Conservation (phyloP, 1,140 invertebrate genomes). For the Triops cancriformis region DNA sequence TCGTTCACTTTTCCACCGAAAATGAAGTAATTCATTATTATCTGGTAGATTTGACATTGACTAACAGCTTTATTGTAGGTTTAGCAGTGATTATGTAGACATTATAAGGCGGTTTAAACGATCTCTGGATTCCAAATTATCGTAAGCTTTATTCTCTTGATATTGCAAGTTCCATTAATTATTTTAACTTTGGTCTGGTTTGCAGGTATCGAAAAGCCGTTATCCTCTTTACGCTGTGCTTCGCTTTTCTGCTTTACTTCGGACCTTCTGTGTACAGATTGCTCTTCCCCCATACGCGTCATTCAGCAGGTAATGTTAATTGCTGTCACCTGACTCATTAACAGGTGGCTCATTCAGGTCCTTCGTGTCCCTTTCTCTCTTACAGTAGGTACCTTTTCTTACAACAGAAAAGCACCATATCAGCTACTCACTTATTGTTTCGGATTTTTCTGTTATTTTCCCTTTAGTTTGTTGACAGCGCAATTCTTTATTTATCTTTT, state of each 20-base stretch:
- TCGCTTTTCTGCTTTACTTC: conserved; percentile 54
- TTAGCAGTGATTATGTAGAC: background rate
- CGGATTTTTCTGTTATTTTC: too few relatives aligned
- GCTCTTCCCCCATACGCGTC: conserved; percentile 44
- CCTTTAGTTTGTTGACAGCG: too few relatives aligned
- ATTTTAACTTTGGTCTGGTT: conserved; percentile 38
- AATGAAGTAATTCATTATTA: background rate
- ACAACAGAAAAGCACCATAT: too few relatives aligned
- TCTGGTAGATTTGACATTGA: background rate
- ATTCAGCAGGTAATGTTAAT: conserved; percentile 46
- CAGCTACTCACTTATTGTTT: too few relatives aligned
- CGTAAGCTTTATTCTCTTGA: conserved; percentile 28
- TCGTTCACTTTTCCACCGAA: background rate
- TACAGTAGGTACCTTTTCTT: too few relatives aligned
- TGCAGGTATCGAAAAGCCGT: conserved; percentile 51
- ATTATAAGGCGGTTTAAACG: background rate
- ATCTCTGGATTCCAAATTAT: conserved; percentile 2
- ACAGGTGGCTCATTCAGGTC: background rate
- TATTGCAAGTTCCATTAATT: background rate
- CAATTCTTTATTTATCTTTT: too few relatives aligned
- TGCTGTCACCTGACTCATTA: conserved; percentile 49
- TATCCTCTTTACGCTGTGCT: conserved; percentile 49
- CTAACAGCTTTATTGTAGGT: background rate
- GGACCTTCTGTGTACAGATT: conserved; percentile 54
- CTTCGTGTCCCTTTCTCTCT: too few relatives aligned